These are phyloP conservation scores for Aurelia aurita complex sp. Pacific DNA, from an alignment of 30 jellyfish, hydroid and myxozoan genomes.

Conservation along the genomic window DNA sequence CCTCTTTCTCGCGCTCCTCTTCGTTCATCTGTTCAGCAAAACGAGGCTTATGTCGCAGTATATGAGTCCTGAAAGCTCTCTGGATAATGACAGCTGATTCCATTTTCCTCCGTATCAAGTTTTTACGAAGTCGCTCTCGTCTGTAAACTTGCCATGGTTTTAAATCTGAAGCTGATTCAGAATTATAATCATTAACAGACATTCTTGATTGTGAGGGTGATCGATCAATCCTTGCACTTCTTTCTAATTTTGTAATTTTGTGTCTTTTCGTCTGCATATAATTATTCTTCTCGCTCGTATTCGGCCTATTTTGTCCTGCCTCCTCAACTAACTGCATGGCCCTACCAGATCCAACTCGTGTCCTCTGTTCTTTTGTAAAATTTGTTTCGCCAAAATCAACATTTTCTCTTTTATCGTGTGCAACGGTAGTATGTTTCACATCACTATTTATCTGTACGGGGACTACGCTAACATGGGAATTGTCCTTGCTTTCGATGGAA, in stretches of 20 bases:
- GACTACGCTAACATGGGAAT: no score
- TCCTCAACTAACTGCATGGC: not conserved
- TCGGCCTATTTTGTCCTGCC: not conserved
- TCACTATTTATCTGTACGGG: not conserved
- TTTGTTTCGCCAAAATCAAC: no score
- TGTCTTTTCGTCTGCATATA: not conserved
- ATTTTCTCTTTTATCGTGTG: no score
- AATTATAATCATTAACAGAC: conserved; percentile 19
- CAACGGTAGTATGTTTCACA: not conserved
- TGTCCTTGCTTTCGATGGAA: not conserved
- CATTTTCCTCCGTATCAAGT: conserved; percentile 77
- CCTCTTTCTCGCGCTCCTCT: conserved; percentile 10
- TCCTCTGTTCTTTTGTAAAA: not conserved
- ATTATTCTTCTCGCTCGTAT: not conserved
- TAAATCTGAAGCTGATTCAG: conserved; percentile 5
- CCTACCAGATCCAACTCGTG: not conserved
- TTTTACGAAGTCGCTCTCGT: conserved; percentile 75
- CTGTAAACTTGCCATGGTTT: conserved; percentile 83
- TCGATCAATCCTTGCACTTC: conserved; percentile 21
- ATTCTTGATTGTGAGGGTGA: conserved; percentile 8
- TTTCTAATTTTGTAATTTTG: not conserved
- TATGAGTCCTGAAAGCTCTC: conserved; percentile 65
- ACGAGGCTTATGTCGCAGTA: conserved; percentile 1
- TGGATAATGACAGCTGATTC: conserved; percentile 91
- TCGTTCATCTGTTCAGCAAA: conserved; percentile 1